Percentiles rank a stretch among this genome's conserved stretches.
These are phyloP conservation scores for Nerophis lumbriciformis DNA, from an alignment of 2,113 vertebrate species.

Conservation along the genomic window DNA sequence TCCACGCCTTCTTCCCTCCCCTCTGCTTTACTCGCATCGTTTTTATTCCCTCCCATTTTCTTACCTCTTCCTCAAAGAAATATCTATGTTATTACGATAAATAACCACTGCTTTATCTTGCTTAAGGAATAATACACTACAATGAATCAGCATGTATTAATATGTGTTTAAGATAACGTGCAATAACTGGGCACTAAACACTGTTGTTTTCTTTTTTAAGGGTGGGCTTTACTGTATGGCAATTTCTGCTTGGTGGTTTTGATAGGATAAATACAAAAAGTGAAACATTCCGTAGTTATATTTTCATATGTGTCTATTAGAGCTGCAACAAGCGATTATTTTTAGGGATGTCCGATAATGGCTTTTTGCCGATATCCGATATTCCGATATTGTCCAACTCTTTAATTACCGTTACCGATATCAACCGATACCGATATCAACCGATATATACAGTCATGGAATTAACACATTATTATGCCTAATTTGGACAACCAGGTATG, in stretches of 20 bases:
- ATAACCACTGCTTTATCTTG: slow-evolving; percentile 32
- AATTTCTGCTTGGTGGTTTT: slow-evolving; percentile 20
- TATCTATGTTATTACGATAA: slow-evolving; percentile 27
- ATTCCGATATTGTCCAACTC: no score
- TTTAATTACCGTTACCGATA: no score
- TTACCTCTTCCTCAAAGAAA: not conserved
- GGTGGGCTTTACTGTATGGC: slow-evolving; percentile 22
- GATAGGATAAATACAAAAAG: slow-evolving; percentile 27
- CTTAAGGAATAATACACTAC: slow-evolving; percentile 14
- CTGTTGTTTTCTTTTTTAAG: slow-evolving; percentile 33
- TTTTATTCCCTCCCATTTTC: not conserved
- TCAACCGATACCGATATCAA: no score
- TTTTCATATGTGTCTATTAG: no score
- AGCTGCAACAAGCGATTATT: no score
- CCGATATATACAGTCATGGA: no score
- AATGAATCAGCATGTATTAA: not conserved
- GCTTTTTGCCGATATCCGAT: no score
- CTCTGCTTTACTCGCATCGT: not conserved
- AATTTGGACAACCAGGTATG: no score
- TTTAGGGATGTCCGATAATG: no score
- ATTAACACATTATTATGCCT: no score
- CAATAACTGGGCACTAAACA: slow-evolving; percentile 24
- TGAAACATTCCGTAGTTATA: slow-evolving; percentile 4
- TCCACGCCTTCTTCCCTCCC: slow-evolving; percentile 2
- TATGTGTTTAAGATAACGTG: slow-evolving; percentile 3